Percentiles rank a stretch among this genome's conserved stretches.
Evolutionary conservation across 2,888 invertebrate genomes (phyloP).

Genomic region (Lapara coniferarum): DNA sequence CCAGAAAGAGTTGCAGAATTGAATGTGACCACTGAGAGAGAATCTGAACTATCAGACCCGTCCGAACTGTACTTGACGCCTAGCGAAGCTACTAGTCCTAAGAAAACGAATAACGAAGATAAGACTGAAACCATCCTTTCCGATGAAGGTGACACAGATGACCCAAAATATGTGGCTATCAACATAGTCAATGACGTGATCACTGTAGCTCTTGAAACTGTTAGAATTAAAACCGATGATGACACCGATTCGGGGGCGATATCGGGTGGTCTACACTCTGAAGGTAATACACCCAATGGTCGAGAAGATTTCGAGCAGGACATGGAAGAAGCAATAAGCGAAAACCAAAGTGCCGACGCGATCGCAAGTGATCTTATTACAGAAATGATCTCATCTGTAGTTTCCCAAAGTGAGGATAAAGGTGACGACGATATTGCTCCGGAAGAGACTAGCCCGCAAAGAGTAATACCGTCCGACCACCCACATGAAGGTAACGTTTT

Average conservation of each 20-base stretch:
- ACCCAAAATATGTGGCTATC: slow-evolving; percentile 73
- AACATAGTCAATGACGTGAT: slow-evolving; percentile 79
- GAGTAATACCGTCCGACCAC: slow-evolving; percentile 65
- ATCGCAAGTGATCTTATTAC: slow-evolving; percentile 68
- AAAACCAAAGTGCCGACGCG: slow-evolving; percentile 62
- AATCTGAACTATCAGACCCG: slow-evolving; percentile 86
- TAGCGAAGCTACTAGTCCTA: slow-evolving; percentile 84
- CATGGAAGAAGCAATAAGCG: slow-evolving; percentile 68
- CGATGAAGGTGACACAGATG: slow-evolving; percentile 59
- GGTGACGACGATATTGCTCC: slow-evolving; percentile 32
- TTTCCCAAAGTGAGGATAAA: slow-evolving; percentile 50
- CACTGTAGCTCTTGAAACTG: slow-evolving; percentile 74
- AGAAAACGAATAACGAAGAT: slow-evolving; percentile 61
- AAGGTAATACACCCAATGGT: slow-evolving; percentile 77
- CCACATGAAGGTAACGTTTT: slow-evolving; percentile 74
- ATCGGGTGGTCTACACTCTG: slow-evolving; percentile 73
- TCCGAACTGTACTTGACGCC: slow-evolving; percentile 88
- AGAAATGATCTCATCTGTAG: slow-evolving; percentile 63
- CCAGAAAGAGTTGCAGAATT: slow-evolving; percentile 73
- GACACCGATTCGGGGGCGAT: slow-evolving; percentile 79
- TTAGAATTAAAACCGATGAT: slow-evolving; percentile 72
- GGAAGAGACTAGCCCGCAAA: slow-evolving; percentile 55
- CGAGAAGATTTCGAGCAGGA: slow-evolving; percentile 76
- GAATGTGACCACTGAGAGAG: slow-evolving; percentile 75
- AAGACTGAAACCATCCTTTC: slow-evolving; percentile 66